Evolutionary conservation across 1,140 invertebrate species (phyloP), one percentile per base, ranked within the genome.

Genomic region (Oncopeltus fasciatus): DNA sequence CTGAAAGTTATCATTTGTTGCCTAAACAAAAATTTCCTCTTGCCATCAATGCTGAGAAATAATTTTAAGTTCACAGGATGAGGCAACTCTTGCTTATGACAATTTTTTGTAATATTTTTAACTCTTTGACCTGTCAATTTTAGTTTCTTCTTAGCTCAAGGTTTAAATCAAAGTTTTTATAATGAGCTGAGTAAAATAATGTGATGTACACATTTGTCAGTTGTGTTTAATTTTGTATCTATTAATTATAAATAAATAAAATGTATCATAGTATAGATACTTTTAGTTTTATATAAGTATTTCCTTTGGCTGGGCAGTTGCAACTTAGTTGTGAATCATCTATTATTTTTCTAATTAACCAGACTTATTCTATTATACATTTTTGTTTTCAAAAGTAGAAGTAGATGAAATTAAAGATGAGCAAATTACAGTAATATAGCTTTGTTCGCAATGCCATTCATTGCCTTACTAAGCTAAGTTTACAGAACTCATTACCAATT

Each of bases 381-480:
- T 24, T 53, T 24, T 53, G 16, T 53, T 24, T 53, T 24, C 26
- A 14, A 24, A 53, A 53, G 21, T 24, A 53, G 24, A 24, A 24
- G 49, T 53, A 24, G 49, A 24, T 24, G 49, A 46, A 53, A 53
- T 53, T 24, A 53, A 53, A 53, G 21, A 53, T 9, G 21, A 53
- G 9, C 16, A 24, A 21, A 26, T 24, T 26, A 26, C 8, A 46
- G 3, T 1, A 46, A 46, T 18, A 46, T 46, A 20, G n/a, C 21
- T 46, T 53, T 53, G 24, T 53, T 24, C 12, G 24, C 49, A 53
- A 53, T 53, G 49, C 49, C 49, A 53, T 24, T 53, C 24, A 53
- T 53, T 53, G 49, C 49, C 49, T 53, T 24, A 16, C 14, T 2
- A 53, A 27, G 49, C n/a, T 24, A 18, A 53, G 49, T 53, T 53